phyloP scores from a whole-genome alignment of 2,797 vertebrate genomes.

The Anas georgica region DNA sequence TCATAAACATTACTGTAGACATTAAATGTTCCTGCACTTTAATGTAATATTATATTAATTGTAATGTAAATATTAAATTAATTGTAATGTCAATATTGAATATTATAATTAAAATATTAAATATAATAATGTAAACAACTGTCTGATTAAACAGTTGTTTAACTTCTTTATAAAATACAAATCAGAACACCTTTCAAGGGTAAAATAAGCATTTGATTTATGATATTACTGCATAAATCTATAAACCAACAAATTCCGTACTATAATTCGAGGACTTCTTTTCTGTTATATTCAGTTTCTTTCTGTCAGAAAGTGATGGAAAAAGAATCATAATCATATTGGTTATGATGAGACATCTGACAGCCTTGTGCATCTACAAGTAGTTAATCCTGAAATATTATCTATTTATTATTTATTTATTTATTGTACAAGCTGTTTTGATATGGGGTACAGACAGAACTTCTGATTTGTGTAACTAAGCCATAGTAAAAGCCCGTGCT shows the following conservation, averaged over 20 bases:
- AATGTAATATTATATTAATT: not conserved
- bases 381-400: not conserved
- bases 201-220: not conserved
- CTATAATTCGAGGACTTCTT: not conserved
- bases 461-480: not conserved
- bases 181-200: conserved; percentile 3
- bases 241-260: conserved; percentile 2
- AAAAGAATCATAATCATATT: not conserved
- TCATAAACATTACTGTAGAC: not conserved
- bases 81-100: no score
- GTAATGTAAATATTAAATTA: no score
- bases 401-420: not conserved
- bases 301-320: not conserved
- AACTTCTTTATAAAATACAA: not conserved
- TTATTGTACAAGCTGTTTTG: not conserved
- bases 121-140: not conserved
- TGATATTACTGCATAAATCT: not conserved
- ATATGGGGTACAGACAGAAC: not conserved
- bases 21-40: not conserved
- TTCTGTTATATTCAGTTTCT: not conserved
- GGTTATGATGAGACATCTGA: not conserved
- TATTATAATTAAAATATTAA: no score
- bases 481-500: not conserved
- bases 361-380: not conserved
- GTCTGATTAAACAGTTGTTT: not conserved